Conservation (phyloP, 2,113 vertebrate genomes). For the Desmodus rotundus region DNA sequence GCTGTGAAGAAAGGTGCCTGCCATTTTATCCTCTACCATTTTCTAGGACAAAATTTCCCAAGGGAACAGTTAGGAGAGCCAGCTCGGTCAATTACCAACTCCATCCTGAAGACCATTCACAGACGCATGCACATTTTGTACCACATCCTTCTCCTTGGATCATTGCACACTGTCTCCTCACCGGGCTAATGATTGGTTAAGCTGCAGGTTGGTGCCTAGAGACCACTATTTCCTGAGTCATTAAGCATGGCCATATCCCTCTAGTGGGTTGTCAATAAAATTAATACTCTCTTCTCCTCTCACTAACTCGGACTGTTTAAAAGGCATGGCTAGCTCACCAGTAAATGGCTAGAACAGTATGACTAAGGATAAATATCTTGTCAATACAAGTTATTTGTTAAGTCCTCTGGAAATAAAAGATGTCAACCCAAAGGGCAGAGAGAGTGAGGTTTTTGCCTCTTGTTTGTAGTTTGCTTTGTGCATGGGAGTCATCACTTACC, state of each 20-base stretch:
- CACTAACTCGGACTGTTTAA: neutral
- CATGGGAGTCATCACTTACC: neutral
- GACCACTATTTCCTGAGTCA: neutral
- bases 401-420: neutral
- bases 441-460: neutral
- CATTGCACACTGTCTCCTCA: neutral
- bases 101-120: neutral
- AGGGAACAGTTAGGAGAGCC: neutral
- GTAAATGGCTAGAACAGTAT: neutral
- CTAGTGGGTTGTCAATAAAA: neutral
- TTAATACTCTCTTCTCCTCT: neutral
- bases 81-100: neutral
- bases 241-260: neutral
- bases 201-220: neutral
- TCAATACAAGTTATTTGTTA: neutral
- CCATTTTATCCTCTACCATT: neutral
- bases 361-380: neutral
- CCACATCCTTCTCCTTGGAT: neutral
- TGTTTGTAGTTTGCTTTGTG: neutral
- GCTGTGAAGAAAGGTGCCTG: neutral
- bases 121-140: neutral
- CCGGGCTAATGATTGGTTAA: neutral
- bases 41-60: conserved; percentile 18
- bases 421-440: neutral
- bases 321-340: neutral